Base-by-base conservation (phyloP, 1,140 invertebrate genomes). In the Magallana gigas region DNA sequence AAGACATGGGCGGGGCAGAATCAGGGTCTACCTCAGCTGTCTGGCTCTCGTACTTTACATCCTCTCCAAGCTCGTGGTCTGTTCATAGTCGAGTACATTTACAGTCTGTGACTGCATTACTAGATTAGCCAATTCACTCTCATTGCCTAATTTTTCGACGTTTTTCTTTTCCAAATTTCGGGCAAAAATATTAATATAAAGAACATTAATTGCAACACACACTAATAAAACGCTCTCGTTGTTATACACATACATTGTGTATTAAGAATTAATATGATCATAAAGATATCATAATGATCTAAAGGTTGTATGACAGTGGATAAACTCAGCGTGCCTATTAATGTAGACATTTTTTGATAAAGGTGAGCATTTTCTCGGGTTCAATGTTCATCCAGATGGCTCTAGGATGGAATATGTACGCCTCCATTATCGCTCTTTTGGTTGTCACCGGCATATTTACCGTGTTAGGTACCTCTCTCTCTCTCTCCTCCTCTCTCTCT, bases 51-150 rank as follows among this genome's bases (percentile, higher is more conserved):
- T 96, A 7, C 92, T 96, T 14, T 96, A 96, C 89, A 94, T 96
- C 14, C 96, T 96, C 89, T 96, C 96, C 8, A 96, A 96, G 93
- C 95, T 96, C 68, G 96, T 96, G 57, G 96, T 96, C 93, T 95
- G 81, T 57, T 29, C 23, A 76, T 12, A 12, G 23, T 16, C 12
- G 14, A 64, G 1, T 64, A 64, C 16, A 5, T 64, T 64, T 64
- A 64, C 60, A 64, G 14, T 64, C 60, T 64, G 60, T 16, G 60
- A 64, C 36, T 48, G 36, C 2, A 48, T 5, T 48, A 2, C 5
- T 48, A 48, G 36, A 48, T 48, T 2, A 48, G 3, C 0, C 36
- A 48, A 48, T 48, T 48, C 1, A 48, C 5, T 48, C 5, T 48
- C 36, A 48, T 48, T 48, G 36, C 36, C 36, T 48, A 48, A 48